Conservation (phyloP, 2,113 vertebrate genomes). For the Balaeniceps rex region DNA sequence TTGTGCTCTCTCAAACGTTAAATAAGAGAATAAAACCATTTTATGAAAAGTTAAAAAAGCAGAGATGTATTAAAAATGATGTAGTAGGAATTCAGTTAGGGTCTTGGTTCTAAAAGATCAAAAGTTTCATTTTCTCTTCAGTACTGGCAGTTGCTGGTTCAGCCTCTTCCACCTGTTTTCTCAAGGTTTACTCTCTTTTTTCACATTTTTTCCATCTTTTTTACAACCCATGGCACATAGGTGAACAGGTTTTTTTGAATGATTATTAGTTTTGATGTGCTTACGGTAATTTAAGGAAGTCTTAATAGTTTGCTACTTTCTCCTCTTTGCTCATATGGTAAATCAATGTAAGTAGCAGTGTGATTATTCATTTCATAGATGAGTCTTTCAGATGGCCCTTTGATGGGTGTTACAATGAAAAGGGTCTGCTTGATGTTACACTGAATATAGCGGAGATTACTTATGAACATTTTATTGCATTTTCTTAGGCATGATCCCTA, state of each 20-base stretch:
- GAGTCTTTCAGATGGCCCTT: not conserved
- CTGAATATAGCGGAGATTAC: not conserved
- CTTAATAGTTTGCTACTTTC: not conserved
- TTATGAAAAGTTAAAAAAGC: not conserved
- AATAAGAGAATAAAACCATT: not conserved
- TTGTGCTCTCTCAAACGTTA: not conserved
- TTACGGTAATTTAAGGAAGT: not conserved
- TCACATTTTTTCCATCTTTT: not conserved
- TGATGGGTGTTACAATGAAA: not conserved
- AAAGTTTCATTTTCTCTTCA: not conserved
- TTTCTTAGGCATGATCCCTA: not conserved
- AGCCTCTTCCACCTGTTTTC: not conserved
- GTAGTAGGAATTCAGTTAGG: not conserved
- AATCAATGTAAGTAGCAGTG: not conserved
- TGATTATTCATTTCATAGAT: not conserved
- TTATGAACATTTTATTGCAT: not conserved
- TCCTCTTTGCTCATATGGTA: not conserved
- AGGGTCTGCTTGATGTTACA: not conserved
- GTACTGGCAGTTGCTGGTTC: not conserved
- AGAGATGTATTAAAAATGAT: not conserved
- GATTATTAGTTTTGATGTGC: not conserved
- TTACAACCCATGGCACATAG: not conserved
- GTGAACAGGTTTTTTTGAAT: not conserved
- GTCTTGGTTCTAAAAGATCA: not conserved
- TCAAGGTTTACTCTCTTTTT: not conserved